A percentile compares a stretch with the other conserved stretches of the same genome.
Conservation (phyloP, 2,888 invertebrate species). For the Caenorhabditis macrosperma region DNA sequence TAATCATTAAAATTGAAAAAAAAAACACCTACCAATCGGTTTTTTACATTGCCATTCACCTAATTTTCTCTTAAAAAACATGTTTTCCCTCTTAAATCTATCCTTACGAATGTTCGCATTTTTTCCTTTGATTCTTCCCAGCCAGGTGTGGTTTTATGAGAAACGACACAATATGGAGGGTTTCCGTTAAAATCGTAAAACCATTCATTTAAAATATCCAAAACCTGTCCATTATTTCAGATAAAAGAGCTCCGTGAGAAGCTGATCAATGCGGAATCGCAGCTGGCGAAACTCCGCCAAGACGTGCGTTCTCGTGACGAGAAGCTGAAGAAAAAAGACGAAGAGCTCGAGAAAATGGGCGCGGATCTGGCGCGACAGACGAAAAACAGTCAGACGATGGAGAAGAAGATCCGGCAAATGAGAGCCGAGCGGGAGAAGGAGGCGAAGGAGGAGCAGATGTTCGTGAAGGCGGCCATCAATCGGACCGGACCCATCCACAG, state of each 20-base stretch:
- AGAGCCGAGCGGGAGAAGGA: slow-evolving; percentile 29
- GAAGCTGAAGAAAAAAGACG: slow-evolving; percentile 29
- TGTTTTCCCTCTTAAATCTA: too few species aligned
- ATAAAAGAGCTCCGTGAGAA: neutral
- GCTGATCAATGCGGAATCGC: slow-evolving; percentile 2
- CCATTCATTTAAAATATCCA: neutral
- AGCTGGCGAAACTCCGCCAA: slow-evolving; percentile 20
- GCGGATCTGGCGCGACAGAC: slow-evolving; percentile 13
- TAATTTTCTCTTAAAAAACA: too few species aligned
- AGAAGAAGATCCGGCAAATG: slow-evolving; percentile 35
- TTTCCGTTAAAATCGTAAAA: neutral
- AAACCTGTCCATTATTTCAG: too few species aligned
- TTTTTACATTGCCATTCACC: too few species aligned
- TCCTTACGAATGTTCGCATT: too few species aligned
- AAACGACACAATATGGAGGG: too few species aligned
- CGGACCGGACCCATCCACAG: neutral
- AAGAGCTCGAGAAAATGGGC: slow-evolving; percentile 25
- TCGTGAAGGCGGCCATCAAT: slow-evolving; percentile 21
- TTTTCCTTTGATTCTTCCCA: too few species aligned
- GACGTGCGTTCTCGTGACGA: slow-evolving; percentile 36
- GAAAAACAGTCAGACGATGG: slow-evolving; percentile 9
- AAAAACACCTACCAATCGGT: too few species aligned
- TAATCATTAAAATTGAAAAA: too few species aligned
- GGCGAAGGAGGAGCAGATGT: slow-evolving; percentile 31
- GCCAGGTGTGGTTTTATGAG: too few species aligned